phyloP scores from a whole-genome alignment of 1,140 invertebrate species.

The Megalopta genalis region DNA sequence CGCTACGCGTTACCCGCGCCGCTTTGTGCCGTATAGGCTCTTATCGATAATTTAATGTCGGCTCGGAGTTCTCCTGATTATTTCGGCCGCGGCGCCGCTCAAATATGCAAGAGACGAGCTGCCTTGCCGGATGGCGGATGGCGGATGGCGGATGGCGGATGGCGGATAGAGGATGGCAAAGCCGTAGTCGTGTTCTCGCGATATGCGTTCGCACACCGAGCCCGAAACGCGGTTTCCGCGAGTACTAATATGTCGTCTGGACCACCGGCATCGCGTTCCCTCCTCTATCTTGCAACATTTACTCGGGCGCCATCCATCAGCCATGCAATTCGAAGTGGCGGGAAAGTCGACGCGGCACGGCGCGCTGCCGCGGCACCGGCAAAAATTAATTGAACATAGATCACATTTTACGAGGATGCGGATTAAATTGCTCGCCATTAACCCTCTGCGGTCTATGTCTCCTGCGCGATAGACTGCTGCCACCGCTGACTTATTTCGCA shows the following conservation, averaged over 20 bases:
- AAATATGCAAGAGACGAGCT: slow-evolving; percentile 8
- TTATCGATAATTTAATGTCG: slow-evolving; percentile 47
- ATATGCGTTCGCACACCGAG: not conserved
- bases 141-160: not conserved
- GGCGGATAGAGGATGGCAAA: no score
- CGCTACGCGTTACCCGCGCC: not conserved
- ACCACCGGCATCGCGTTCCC: not conserved
- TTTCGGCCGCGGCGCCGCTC: not conserved
- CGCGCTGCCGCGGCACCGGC: not conserved
- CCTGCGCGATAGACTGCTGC: not conserved
- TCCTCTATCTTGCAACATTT: slow-evolving; percentile 6
- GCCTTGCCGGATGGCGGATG: not conserved
- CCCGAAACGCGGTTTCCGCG: not conserved
- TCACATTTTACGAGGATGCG: slow-evolving; percentile 4
- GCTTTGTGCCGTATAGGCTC: slow-evolving; percentile 6
- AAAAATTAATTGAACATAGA: slow-evolving; percentile 19
- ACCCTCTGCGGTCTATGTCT: not conserved
- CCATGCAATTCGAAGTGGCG: slow-evolving; percentile 2
- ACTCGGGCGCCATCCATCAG: not conserved
- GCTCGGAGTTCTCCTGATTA: slow-evolving; percentile 5
- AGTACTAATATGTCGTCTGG: not conserved
- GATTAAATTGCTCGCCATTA: slow-evolving; percentile 6
- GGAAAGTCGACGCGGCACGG: not conserved
- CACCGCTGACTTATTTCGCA: no score
- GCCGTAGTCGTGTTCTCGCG: not conserved